These are phyloP conservation scores for Pachyramphus minor DNA, from an alignment of 2,113 vertebrate species.

Conservation along the genomic window DNA sequence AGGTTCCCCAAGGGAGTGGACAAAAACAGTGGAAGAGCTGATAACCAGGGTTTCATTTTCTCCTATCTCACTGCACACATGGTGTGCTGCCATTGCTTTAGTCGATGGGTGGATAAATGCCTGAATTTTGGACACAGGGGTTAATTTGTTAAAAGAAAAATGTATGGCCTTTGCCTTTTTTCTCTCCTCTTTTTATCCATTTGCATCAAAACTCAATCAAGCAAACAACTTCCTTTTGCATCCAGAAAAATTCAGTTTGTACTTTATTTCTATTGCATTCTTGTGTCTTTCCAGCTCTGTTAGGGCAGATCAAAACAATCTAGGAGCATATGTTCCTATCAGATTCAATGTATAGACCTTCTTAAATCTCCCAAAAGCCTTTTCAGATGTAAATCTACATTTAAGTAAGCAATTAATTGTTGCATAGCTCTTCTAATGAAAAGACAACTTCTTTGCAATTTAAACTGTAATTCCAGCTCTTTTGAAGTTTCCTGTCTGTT, in stretches of 20 bases:
- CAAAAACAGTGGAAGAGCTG: neutral
- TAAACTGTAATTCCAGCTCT: neutral
- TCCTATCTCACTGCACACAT: neutral
- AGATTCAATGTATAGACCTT: slow-evolving; percentile 22
- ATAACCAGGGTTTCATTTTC: neutral
- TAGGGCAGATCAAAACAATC: slow-evolving; percentile 14
- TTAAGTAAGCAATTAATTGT: slow-evolving; percentile 37
- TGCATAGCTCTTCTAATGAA: neutral
- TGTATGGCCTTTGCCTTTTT: neutral
- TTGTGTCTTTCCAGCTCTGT: neutral
- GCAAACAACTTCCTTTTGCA: neutral
- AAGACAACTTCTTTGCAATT: slow-evolving; percentile 18
- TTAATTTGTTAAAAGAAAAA: neutral
- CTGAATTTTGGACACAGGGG: neutral
- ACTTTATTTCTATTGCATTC: neutral
- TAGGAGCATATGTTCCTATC: slow-evolving; percentile 26
- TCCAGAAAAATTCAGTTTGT: neutral
- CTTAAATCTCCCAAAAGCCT: slow-evolving; percentile 19
- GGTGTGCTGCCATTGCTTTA: neutral
- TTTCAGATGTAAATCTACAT: slow-evolving; percentile 10
- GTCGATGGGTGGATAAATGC: neutral
- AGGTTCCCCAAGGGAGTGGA: neutral
- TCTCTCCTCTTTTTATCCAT: neutral
- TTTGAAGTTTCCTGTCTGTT: slow-evolving; percentile 21
- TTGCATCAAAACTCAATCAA: neutral